phyloP scores from a whole-genome alignment of 2,113 vertebrate genomes.

The Pavo muticus region DNA sequence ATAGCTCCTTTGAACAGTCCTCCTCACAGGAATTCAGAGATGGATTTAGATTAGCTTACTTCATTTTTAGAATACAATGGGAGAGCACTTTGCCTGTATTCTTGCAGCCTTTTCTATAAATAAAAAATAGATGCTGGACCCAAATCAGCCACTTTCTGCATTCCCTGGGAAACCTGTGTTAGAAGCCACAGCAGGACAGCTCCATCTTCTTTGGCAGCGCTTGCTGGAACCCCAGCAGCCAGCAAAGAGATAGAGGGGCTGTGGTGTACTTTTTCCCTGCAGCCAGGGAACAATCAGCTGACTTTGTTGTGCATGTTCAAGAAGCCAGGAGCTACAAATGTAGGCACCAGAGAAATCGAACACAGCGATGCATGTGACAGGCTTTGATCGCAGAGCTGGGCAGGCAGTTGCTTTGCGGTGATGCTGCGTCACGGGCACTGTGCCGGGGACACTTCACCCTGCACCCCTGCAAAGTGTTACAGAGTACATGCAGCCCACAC shows the following conservation, averaged over 20 bases:
- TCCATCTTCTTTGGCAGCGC: background rate
- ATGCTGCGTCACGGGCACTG: background rate
- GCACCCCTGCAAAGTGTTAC: background rate
- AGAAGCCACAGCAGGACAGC: background rate
- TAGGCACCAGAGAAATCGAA: background rate
- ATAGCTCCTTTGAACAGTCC: conserved; percentile 40
- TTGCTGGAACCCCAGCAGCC: background rate
- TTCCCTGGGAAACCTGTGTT: background rate
- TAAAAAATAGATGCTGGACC: conserved; percentile 60
- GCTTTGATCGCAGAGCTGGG: background rate
- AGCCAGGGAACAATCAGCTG: background rate
- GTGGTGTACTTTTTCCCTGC: background rate
- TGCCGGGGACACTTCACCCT: background rate
- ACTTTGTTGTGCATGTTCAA: background rate
- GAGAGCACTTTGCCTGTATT: conserved; percentile 45
- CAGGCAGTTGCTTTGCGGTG: background rate
- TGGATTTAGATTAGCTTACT: conserved; percentile 56
- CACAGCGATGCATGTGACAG: accelerated
- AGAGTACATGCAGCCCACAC: background rate
- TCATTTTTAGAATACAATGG: conserved; percentile 52
- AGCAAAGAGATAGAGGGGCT: background rate
- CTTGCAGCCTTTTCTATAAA: conserved; percentile 18
- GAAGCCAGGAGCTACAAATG: background rate
- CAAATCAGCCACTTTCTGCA: background rate
- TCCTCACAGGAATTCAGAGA: conserved; percentile 49